These are phyloP conservation scores for Noturus placidus DNA, from an alignment of 2,113 vertebrate genomes.

Conservation along the genomic window DNA sequence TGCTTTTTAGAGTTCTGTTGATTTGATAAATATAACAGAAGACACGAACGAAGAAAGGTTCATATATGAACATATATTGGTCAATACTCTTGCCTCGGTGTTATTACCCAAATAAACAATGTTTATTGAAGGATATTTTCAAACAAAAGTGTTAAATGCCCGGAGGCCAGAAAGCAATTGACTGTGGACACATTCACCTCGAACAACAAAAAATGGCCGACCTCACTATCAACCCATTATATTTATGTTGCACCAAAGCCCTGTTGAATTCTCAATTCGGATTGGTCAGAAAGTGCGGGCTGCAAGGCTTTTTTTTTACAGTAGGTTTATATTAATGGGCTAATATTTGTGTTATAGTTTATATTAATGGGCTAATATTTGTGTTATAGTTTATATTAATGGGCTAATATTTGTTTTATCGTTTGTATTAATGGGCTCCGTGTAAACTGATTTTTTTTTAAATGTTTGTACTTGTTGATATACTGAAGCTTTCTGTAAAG, in stretches of 20 bases:
- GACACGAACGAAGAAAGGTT: background rate
- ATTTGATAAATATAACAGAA: too few species aligned
- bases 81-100: constrained; percentile 40
- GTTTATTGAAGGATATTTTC: constrained; percentile 42
- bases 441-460: too few species aligned
- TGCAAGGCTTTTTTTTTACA: background rate
- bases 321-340: too few species aligned
- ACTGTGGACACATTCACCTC: background rate
- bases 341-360: too few species aligned
- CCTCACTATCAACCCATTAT: constrained; percentile 38
- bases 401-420: background rate
- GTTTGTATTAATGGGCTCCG: background rate
- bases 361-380: background rate
- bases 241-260: constrained; percentile 3
- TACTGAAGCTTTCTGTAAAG: background rate
- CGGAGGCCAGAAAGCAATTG: background rate
- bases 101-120: constrained; percentile 22
- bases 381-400: background rate
- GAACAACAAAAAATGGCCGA: background rate
- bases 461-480: background rate
- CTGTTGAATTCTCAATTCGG: background rate
- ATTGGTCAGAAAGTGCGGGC: background rate
- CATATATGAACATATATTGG: background rate
- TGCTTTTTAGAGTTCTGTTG: too few species aligned
- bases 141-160: constrained; percentile 45